A percentile compares a stretch with the other conserved stretches of the same genome.
Conservation (phyloP, 2,888 invertebrate species). For the Leptinotarsa haldemani region DNA sequence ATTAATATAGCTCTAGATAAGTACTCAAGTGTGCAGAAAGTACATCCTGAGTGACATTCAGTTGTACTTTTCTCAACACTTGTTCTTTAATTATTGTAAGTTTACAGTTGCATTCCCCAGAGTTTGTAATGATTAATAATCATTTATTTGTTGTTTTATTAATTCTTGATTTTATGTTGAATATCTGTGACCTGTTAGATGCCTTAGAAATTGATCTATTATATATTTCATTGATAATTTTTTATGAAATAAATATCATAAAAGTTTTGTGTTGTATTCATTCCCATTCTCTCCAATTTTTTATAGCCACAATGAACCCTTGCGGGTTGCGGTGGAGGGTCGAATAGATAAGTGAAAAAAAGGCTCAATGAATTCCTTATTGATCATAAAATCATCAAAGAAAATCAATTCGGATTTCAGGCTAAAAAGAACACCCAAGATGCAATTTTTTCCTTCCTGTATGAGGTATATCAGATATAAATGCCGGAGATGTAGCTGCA, state of each 20-base stretch:
- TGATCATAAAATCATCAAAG: too few species aligned
- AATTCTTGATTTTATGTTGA: slow-evolving; percentile 50
- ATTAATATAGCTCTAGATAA: slow-evolving; percentile 38
- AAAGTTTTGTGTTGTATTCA: not conserved
- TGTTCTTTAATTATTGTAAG: slow-evolving; percentile 27
- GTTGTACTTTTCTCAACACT: slow-evolving; percentile 17
- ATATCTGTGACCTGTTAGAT: slow-evolving; percentile 61
- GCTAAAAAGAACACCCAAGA: too few species aligned
- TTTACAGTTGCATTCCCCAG: slow-evolving; percentile 47
- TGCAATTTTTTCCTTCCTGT: too few species aligned
- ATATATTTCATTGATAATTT: slow-evolving; percentile 50
- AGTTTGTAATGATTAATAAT: slow-evolving; percentile 47
- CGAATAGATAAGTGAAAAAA: too few species aligned
- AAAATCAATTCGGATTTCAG: too few species aligned
- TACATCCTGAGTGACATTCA: not conserved
- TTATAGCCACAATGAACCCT: too few species aligned
- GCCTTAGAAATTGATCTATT: slow-evolving; percentile 59
- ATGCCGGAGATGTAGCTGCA: too few species aligned
- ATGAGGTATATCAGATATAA: too few species aligned
- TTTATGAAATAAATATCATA: slow-evolving; percentile 51
- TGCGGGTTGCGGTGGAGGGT: too few species aligned
- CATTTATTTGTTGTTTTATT: slow-evolving; percentile 47
- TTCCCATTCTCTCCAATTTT: too few species aligned
- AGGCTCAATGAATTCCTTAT: too few species aligned
- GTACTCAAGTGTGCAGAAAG: slow-evolving; percentile 1